Evolutionary conservation across 2,888 invertebrate species (phyloP).

Genomic region (Bruchidius siliquastri): DNA sequence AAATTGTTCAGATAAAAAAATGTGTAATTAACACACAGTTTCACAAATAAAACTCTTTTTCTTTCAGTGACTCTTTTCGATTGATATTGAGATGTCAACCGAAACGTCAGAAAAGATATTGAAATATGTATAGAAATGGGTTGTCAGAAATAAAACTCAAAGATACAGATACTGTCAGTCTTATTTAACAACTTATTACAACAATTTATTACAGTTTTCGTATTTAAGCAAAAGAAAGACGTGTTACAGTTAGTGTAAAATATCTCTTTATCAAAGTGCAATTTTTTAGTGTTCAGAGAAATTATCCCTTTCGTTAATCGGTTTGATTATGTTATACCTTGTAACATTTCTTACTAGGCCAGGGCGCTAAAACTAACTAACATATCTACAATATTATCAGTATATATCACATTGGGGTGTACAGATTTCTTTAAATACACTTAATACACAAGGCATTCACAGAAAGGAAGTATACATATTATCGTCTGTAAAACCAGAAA

Average conservation of each 20-base stretch:
- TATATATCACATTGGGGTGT: slow-evolving; percentile 42
- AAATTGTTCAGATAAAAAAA: too few species aligned
- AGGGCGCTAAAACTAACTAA: slow-evolving; percentile 18
- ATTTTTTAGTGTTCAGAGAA: slow-evolving; percentile 26
- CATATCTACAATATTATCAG: slow-evolving; percentile 37
- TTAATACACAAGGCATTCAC: slow-evolving; percentile 12
- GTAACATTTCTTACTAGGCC: slow-evolving; percentile 18
- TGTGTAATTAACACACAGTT: too few species aligned
- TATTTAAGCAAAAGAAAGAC: slow-evolving; percentile 26
- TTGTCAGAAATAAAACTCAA: slow-evolving; percentile 11
- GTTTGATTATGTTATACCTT: slow-evolving; percentile 36
- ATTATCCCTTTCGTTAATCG: slow-evolving; percentile 11
- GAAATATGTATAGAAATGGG: too few species aligned
- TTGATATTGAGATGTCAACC: too few species aligned
- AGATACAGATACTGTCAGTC: slow-evolving; percentile 30
- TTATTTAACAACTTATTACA: slow-evolving; percentile 40
- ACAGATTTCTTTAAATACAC: slow-evolving; percentile 19
- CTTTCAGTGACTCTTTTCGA: too few species aligned
- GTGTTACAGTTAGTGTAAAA: slow-evolving; percentile 30
- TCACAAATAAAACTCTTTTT: too few species aligned
- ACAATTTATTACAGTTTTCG: slow-evolving; percentile 33
- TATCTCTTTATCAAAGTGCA: slow-evolving; percentile 28
- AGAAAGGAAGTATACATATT: slow-evolving; percentile 6
- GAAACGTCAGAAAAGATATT: too few species aligned
- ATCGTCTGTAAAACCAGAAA: slow-evolving; percentile 26